Evolutionary conservation across 2,113 vertebrate genomes (phyloP), one percentile per base, ranked within the genome.

Genomic region (Nyctibius bracteatus): DNA sequence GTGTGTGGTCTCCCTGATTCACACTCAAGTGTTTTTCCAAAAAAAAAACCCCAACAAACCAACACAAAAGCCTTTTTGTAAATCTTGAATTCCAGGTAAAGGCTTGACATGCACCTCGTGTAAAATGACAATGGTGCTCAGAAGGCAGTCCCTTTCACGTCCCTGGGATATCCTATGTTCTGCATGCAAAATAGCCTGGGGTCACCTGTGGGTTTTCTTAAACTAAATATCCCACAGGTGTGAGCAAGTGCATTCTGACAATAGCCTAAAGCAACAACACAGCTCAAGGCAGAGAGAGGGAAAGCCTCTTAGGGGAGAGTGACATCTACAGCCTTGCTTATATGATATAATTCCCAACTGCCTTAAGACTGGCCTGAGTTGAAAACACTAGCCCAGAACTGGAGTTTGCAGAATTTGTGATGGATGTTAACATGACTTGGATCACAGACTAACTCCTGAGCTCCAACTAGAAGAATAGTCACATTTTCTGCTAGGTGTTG

Each of bases 11-110:
- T 62, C 35, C 81, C 90, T 5, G 0, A 31, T 88, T 96, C 89
- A 92, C 84, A 92, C 73, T 73, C 46, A 19, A 91, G 78, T 83
- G 57, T 86, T 88, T 77, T 35, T 43, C 8, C 54, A 27, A 51
- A 88, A 87, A 79, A 91, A 25, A 13, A 0, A n/a, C n/a, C 39
- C 79, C 94, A 92, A 84, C 23, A 93, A 94, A 88, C 51, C 47
- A 86, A 70, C 35, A 74, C 28, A 78, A 75, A 84, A 93, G 67
- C 12, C 4, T 49, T 91, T 41, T 88, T 86, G 63, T 77, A 66
- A 87, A 79, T 46, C 81, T 74, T 94, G 67, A 90, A 94, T 97
- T 94, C 92, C 82, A 93, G 89, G 86, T 97, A 93, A 75, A 77
- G 52, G 23, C 55, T 89, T 92, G 94, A 96, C 46, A 81, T 62